Percentiles rank a stretch among this genome's conserved stretches.
phyloP scores from a whole-genome alignment of 1,140 invertebrate species.

The Nasonia giraulti region DNA sequence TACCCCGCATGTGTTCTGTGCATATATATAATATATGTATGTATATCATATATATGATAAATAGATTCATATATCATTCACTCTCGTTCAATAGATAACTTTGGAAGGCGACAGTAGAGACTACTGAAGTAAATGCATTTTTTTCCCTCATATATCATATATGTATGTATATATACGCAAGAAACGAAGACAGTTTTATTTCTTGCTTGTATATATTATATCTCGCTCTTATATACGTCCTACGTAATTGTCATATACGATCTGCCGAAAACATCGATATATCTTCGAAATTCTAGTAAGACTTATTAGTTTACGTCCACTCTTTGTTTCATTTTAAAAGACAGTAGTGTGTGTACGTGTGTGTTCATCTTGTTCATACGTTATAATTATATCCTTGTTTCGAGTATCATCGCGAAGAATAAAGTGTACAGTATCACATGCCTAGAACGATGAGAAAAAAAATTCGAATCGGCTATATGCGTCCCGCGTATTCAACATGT shows the following conservation, averaged over 20 bases:
- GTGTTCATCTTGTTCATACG: not conserved
- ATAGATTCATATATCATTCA: conserved; percentile 31
- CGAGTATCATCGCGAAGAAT: not conserved
- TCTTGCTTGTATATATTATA: not conserved
- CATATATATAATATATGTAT: conserved; percentile 48
- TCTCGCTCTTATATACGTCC: not conserved
- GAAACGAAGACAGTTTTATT: conserved; percentile 56
- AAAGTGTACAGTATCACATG: too few species aligned
- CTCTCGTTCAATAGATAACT: conserved; percentile 57
- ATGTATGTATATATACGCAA: conserved; percentile 51
- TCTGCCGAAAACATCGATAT: not conserved
- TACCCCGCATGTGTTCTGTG: conserved; percentile 31
- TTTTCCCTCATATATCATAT: conserved; percentile 37
- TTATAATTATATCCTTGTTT: not conserved
- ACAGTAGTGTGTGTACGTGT: not conserved
- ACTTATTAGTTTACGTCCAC: conserved; percentile 1
- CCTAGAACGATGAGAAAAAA: not conserved
- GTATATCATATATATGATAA: conserved; percentile 40
- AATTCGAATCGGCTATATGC: not conserved
- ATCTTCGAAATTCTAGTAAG: not conserved
- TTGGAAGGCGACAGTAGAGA: conserved; percentile 68
- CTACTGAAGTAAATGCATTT: conserved; percentile 70
- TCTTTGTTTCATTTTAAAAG: not conserved
- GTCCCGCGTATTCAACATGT: not conserved
- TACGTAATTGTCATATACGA: not conserved